Conservation (phyloP, 1,140 invertebrate genomes). For the Anastatus disparis region DNA sequence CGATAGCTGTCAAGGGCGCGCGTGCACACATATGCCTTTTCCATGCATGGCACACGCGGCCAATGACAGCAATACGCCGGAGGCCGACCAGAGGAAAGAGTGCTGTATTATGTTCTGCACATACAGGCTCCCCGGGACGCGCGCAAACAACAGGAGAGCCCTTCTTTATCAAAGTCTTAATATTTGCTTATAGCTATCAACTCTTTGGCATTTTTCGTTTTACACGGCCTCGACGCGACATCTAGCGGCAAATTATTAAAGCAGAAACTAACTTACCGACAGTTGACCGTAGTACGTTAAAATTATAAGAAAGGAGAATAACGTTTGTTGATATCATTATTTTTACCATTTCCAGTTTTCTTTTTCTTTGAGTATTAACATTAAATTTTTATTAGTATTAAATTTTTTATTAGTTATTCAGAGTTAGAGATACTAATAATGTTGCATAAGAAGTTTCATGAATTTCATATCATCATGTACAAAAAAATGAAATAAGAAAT, state of each 20-base stretch:
- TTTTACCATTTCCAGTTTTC: too few species aligned
- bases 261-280: too few species aligned
- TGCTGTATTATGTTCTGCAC: constrained; percentile 5
- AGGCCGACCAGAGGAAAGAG: constrained; percentile 1
- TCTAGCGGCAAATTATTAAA: too few species aligned
- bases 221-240: neutral
- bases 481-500: too few species aligned
- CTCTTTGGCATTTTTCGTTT: neutral
- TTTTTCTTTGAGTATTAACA: too few species aligned
- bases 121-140: neutral
- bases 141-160: neutral
- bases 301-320: neutral
- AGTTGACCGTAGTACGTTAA: neutral
- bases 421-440: too few species aligned
- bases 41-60: constrained; percentile 19
- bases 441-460: too few species aligned
- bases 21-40: constrained; percentile 22
- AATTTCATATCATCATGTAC: too few species aligned
- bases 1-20: constrained; percentile 40
- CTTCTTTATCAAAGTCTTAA: constrained; percentile 16
- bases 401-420: too few species aligned
- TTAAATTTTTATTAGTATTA: too few species aligned
- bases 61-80: constrained; percentile 33
- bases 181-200: too few species aligned
- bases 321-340: neutral